A percentile compares a stretch with the other conserved stretches of the same genome.
Evolutionary conservation across 1,140 invertebrate species (phyloP).

Genomic region (Marisa cornuarietis): DNA sequence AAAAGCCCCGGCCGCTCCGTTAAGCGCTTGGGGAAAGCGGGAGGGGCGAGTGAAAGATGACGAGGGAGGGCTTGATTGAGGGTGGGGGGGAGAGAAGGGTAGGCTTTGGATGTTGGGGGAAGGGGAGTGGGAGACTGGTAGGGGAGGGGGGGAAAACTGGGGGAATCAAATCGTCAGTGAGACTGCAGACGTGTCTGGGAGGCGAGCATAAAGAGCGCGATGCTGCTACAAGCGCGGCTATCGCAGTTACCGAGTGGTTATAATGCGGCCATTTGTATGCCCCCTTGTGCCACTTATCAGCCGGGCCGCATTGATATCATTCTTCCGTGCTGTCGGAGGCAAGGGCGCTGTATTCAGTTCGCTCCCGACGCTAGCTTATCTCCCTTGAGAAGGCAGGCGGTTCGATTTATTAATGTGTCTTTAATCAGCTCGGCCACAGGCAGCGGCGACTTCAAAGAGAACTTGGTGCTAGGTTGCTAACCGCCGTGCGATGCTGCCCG

Average conservation of each 20-base stretch:
- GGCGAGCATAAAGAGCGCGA: too few relatives aligned
- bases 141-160: too few relatives aligned
- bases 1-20: too few relatives aligned
- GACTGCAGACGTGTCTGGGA: too few relatives aligned
- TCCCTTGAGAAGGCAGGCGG: neutral
- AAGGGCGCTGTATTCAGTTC: neutral
- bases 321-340: neutral
- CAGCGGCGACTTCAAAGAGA: slow-evolving; percentile 3
- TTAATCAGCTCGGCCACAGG: neutral
- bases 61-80: too few relatives aligned
- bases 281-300: neutral
- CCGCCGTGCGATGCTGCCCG: too few relatives aligned
- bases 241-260: neutral
- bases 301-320: neutral
- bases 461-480: neutral
- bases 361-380: neutral
- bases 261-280: slow-evolving; percentile 2
- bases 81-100: too few relatives aligned
- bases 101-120: too few relatives aligned
- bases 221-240: neutral
- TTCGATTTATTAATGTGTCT: neutral
- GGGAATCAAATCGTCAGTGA: too few relatives aligned
- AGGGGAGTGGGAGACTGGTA: too few relatives aligned
- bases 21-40: too few relatives aligned
- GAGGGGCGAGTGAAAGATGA: too few relatives aligned